phyloP scores from a whole-genome alignment of 1,140 invertebrate genomes.

The Microplitis demolitor region DNA sequence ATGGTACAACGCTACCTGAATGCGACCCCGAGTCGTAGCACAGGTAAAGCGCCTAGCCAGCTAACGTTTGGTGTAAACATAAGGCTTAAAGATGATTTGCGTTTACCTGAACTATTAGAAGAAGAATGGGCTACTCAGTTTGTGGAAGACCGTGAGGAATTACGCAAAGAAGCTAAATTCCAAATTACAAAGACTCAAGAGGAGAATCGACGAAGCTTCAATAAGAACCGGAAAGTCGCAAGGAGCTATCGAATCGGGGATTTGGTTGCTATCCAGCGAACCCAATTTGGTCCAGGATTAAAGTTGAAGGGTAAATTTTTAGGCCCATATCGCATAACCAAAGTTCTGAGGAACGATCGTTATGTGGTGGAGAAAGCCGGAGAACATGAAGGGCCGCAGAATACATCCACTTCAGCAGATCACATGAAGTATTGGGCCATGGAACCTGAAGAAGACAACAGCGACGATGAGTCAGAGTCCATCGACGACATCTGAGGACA shows the following conservation, averaged over 20 bases:
- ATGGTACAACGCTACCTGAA: slow-evolving; percentile 19
- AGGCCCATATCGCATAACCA: slow-evolving; percentile 15
- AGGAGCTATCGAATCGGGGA: slow-evolving; percentile 15
- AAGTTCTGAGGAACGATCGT: neutral
- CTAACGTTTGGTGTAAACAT: neutral
- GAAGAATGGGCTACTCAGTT: no score
- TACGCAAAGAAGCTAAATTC: slow-evolving; percentile 8
- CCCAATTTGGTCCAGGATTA: slow-evolving; percentile 14
- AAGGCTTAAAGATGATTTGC: neutral
- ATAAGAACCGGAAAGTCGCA: slow-evolving; percentile 12
- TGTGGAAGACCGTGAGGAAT: slow-evolving; percentile 1
- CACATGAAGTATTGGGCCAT: neutral
- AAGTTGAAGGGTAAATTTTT: slow-evolving; percentile 18
- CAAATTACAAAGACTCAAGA: slow-evolving; percentile 8
- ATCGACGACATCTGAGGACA: neutral
- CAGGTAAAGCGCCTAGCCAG: neutral
- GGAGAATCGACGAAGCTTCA: slow-evolving; percentile 2
- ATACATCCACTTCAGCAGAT: neutral
- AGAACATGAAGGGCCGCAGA: neutral
- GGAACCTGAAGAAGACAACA: neutral
- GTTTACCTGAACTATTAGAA: slow-evolving; percentile 7
- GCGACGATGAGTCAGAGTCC: neutral
- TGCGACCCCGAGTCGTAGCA: slow-evolving; percentile 12
- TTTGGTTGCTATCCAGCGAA: slow-evolving; percentile 16
- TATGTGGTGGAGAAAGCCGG: neutral